These are phyloP conservation scores for Petaurus breviceps DNA, from an alignment of 2,113 vertebrate species.

Conservation along the genomic window DNA sequence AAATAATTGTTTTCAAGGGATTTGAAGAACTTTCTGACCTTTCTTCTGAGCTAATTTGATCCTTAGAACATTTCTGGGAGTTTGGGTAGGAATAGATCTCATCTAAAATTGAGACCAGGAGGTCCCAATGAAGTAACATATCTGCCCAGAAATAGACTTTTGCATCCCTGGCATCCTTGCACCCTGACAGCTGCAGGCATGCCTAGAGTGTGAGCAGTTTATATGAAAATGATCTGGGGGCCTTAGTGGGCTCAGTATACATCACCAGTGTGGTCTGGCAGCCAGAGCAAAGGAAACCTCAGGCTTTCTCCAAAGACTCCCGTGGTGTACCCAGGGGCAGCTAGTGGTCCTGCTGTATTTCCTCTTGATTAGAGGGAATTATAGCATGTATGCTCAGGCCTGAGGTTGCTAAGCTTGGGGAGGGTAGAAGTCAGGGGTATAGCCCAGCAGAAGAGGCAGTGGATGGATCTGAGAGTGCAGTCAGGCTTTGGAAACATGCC, in stretches of 20 bases:
- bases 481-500: not conserved
- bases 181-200: not conserved
- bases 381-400: not conserved
- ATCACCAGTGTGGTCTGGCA: not conserved
- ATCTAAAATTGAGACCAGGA: not conserved
- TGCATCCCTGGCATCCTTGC: not conserved
- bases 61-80: not conserved
- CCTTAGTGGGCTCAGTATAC: not conserved
- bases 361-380: not conserved
- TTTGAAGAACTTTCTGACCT: constrained; percentile 1
- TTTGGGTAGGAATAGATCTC: not conserved
- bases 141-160: not conserved
- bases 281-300: not conserved
- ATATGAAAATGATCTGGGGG: not conserved
- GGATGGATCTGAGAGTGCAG: not conserved
- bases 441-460: not conserved
- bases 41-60: constrained; percentile 17
- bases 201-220: not conserved
- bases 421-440: not conserved
- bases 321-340: not conserved
- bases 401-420: not conserved
- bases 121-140: not conserved
- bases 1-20: not conserved
- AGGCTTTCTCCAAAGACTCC: not conserved
- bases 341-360: not conserved